Percentiles rank a stretch among this genome's conserved stretches.
phyloP scores from a whole-genome alignment of 2,797 vertebrate genomes.

The Xenops minutus region DNA sequence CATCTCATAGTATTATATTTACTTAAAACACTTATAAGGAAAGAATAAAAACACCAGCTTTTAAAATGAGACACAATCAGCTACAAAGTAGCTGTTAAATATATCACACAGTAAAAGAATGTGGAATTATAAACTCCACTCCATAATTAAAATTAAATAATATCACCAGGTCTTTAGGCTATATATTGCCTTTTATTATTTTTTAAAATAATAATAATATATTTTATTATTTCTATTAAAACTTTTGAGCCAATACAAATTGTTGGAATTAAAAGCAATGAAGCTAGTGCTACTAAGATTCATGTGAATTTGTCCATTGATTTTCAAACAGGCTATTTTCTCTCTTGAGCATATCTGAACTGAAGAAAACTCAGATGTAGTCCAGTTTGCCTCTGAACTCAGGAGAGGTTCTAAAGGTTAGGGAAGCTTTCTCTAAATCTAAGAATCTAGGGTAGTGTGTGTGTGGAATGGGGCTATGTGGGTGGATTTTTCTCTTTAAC shows the following conservation, averaged over 20 bases:
- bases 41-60: not conserved
- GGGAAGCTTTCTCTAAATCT: not conserved
- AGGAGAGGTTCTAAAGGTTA: not conserved
- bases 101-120: not conserved
- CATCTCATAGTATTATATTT: not conserved
- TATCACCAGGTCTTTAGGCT: not conserved
- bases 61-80: not conserved
- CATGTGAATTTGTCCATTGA: not conserved
- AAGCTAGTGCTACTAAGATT: not conserved
- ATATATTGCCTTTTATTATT: not conserved
- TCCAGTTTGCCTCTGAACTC: not conserved
- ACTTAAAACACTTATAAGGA: not conserved
- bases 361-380: not conserved
- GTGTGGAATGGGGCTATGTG: no score
- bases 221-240: not conserved
- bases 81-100: not conserved
- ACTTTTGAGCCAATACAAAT: not conserved
- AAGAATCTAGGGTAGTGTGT: not conserved
- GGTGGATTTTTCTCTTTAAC: not conserved
- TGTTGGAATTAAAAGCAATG: not conserved
- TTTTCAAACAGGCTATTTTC: not conserved
- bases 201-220: not conserved
- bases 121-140: not conserved
- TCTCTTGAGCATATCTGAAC: not conserved
- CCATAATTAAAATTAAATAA: slow-evolving; percentile 2